A percentile compares a stretch with the other conserved stretches of the same genome.
These are phyloP conservation scores for Seira musarum DNA, from an alignment of 2,888 invertebrate species.

Conservation along the genomic window DNA sequence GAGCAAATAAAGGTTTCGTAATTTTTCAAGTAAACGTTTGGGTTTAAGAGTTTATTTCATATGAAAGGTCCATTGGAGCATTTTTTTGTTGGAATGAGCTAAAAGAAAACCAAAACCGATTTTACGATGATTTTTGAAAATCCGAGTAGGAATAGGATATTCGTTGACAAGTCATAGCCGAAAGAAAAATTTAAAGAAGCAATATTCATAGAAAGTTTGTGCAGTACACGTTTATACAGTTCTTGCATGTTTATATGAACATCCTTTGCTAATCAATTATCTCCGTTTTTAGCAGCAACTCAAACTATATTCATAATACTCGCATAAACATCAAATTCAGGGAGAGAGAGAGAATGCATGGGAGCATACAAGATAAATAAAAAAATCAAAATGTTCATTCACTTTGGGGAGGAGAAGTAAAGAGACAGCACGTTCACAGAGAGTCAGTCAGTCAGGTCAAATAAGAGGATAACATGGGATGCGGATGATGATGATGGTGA, in stretches of 20 bases:
- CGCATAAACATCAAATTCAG: neutral
- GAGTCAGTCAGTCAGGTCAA: constrained; percentile 15
- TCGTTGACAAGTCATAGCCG: no score
- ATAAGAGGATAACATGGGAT: neutral
- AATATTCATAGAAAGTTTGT: no score
- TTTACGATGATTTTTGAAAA: no score
- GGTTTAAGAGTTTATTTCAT: no score
- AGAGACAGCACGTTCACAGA: constrained; percentile 15
- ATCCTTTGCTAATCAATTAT: constrained; percentile 60
- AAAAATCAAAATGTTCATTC: constrained; percentile 44
- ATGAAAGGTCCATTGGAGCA: no score
- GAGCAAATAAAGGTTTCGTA: no score
- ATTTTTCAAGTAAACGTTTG: no score
- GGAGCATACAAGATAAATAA: constrained; percentile 39
- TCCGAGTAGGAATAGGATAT: no score
- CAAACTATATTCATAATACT: neutral
- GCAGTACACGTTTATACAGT: no score
- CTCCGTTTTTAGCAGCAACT: constrained; percentile 46
- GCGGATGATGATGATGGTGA: neutral
- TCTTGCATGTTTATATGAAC: constrained; percentile 20
- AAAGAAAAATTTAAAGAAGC: no score
- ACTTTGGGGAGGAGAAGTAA: neutral
- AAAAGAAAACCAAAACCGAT: no score
- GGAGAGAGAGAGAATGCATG: neutral
- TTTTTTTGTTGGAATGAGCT: no score